These are phyloP conservation scores for Gobio occitaniae DNA, from an alignment of 2,797 vertebrate genomes.

Conservation along the genomic window DNA sequence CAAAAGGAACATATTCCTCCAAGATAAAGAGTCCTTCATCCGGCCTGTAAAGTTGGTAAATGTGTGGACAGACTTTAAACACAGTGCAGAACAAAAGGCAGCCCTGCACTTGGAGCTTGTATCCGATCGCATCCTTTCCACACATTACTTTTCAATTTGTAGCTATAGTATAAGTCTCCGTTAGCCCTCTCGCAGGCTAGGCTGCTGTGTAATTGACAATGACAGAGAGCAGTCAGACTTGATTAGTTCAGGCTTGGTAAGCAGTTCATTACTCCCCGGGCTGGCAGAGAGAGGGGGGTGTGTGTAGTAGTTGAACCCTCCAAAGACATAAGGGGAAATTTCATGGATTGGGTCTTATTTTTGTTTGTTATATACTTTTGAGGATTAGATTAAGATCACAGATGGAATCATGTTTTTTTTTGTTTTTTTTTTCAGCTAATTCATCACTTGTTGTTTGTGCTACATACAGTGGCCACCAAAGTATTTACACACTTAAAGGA, in stretches of 20 bases:
- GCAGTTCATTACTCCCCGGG: conserved; percentile 78
- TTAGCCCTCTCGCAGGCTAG: conserved; percentile 66
- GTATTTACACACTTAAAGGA: neutral
- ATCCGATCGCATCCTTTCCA: conserved; percentile 56
- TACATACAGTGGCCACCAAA: neutral
- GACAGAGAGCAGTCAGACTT: conserved; percentile 83
- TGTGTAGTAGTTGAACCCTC: conserved; percentile 18
- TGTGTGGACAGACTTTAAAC: conserved; percentile 37
- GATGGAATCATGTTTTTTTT: neutral
- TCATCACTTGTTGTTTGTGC: neutral
- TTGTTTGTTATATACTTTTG: conserved; percentile 40
- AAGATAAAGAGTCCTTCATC: neutral
- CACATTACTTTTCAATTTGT: conserved; percentile 78
- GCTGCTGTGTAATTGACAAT: conserved; percentile 80
- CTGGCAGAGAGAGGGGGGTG: conserved; percentile 62
- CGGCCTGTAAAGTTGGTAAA: conserved; percentile 35
- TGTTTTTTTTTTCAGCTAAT: neutral
- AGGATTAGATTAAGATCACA: conserved; percentile 8
- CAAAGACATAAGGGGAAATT: conserved; percentile 31
- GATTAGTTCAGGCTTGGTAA: conserved; percentile 83
- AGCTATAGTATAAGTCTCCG: conserved; percentile 70
- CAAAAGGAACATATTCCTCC: conserved; percentile 2
- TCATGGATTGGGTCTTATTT: conserved; percentile 11
- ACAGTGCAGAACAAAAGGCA: conserved; percentile 55
- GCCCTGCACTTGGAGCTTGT: conserved; percentile 47